phyloP scores from a whole-genome alignment of 1,140 invertebrate species.

The Pomphorhynchus laevis region DNA sequence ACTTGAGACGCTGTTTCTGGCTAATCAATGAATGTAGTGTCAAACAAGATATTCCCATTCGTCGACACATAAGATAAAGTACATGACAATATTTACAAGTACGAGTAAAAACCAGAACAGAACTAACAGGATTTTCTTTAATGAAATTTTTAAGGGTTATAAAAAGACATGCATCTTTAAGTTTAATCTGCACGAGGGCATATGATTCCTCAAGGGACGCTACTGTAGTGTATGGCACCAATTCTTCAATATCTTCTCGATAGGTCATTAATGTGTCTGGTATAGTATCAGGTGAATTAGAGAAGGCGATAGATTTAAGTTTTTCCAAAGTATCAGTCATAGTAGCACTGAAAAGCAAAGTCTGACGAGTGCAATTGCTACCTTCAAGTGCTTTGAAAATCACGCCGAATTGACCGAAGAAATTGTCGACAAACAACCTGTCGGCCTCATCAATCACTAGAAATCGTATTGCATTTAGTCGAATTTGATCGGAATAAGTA shows the following conservation, averaged over 20 bases:
- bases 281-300: not conserved
- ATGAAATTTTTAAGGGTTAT: slow-evolving; percentile 42
- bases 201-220: slow-evolving; percentile 51
- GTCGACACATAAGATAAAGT: slow-evolving; percentile 34
- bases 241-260: slow-evolving; percentile 13
- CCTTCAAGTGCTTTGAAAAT: slow-evolving; percentile 17
- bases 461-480: slow-evolving; percentile 18
- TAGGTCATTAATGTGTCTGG: not conserved
- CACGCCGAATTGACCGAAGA: slow-evolving; percentile 18
- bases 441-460: slow-evolving; percentile 22
- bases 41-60: slow-evolving; percentile 47
- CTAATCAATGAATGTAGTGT: slow-evolving; percentile 28
- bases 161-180: slow-evolving; percentile 63
- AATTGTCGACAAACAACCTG: slow-evolving; percentile 20
- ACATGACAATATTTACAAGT: slow-evolving; percentile 26
- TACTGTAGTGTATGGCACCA: slow-evolving; percentile 36
- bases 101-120: slow-evolving; percentile 59
- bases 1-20: slow-evolving; percentile 17
- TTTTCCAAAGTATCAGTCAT: slow-evolving; percentile 17
- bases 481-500: slow-evolving; percentile 17
- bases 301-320: slow-evolving; percentile 13
- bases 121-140: slow-evolving; percentile 31
- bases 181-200: slow-evolving; percentile 45
- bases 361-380: slow-evolving; percentile 19
- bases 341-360: slow-evolving; percentile 21